These are phyloP conservation scores for Furnarius figulus DNA, from an alignment of 2,113 vertebrate genomes.

Conservation along the genomic window DNA sequence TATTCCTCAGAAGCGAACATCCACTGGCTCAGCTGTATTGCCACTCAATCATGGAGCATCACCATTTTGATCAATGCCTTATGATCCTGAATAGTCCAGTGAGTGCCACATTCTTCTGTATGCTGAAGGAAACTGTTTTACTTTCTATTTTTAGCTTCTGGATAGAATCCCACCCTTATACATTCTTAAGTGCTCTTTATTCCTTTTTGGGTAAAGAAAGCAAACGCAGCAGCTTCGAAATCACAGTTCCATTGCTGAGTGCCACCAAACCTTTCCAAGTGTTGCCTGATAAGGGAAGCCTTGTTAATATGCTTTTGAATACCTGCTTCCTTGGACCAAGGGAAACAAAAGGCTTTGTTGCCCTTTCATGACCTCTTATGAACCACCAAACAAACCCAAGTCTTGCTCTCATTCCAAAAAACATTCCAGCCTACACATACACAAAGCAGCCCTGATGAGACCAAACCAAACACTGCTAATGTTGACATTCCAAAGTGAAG, in stretches of 20 bases:
- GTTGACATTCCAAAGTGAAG: constrained; percentile 42
- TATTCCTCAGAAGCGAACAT: constrained; percentile 87
- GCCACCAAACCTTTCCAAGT: neutral
- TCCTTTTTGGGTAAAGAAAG: constrained; percentile 76
- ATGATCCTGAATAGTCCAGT: constrained; percentile 98
- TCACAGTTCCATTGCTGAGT: neutral
- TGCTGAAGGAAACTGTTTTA: constrained; percentile 18
- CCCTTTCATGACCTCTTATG: neutral
- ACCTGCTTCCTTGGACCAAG: constrained; percentile 1
- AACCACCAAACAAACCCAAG: neutral
- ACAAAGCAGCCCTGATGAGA: constrained; percentile 7
- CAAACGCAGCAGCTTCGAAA: constrained; percentile 26
- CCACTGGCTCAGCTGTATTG: constrained; percentile 96
- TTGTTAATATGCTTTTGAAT: neutral
- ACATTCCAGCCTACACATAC: neutral
- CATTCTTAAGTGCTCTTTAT: constrained; percentile 58
- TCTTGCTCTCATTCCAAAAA: neutral
- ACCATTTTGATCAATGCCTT: constrained; percentile 98
- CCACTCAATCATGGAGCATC: constrained; percentile 98
- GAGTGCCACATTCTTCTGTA: constrained; percentile 57
- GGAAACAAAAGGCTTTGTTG: neutral
- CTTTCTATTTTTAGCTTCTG: constrained; percentile 70
- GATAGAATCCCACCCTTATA: constrained; percentile 58
- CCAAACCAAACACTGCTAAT: constrained; percentile 14
- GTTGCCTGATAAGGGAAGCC: neutral